These are phyloP conservation scores for Galleria mellonella DNA, from an alignment of 1,140 invertebrate species.

Conservation along the genomic window DNA sequence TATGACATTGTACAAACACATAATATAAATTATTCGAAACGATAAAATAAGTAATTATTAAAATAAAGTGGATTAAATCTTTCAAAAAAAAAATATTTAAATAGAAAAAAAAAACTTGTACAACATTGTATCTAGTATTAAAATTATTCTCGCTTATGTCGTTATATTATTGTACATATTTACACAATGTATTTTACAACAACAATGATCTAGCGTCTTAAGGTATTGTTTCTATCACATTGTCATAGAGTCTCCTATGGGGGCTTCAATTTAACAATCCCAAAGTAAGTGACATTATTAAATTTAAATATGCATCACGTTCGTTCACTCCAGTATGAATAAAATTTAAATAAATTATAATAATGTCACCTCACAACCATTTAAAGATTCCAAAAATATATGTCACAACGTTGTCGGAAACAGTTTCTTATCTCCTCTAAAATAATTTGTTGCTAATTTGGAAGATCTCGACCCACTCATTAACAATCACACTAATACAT, in stretches of 20 bases:
- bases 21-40: slow-evolving; percentile 73
- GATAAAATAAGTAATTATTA: slow-evolving; percentile 72
- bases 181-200: slow-evolving; percentile 71
- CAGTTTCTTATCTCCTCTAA: too few relatives aligned
- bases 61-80: slow-evolving; percentile 73
- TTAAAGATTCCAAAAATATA: slow-evolving; percentile 3
- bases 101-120: slow-evolving; percentile 67
- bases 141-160: slow-evolving; percentile 63
- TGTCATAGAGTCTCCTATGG: slow-evolving; percentile 41
- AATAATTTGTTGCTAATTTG: too few relatives aligned
- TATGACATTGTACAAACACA: slow-evolving; percentile 70
- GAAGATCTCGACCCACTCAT: slow-evolving; percentile 1
- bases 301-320: too few relatives aligned
- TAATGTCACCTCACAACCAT: slow-evolving; percentile 1
- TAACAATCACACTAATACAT: slow-evolving; percentile 12
- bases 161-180: slow-evolving; percentile 71
- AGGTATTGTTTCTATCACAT: slow-evolving; percentile 72
- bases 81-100: slow-evolving; percentile 69
- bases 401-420: neutral
- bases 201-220: slow-evolving; percentile 71
- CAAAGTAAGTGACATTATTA: slow-evolving; percentile 10
- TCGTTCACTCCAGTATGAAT: too few relatives aligned
- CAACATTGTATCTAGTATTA: slow-evolving; percentile 72
- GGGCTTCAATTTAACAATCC: slow-evolving; percentile 19
- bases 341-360: too few relatives aligned